phyloP scores from a whole-genome alignment of 2,797 vertebrate genomes.

The Vireo griseus region DNA sequence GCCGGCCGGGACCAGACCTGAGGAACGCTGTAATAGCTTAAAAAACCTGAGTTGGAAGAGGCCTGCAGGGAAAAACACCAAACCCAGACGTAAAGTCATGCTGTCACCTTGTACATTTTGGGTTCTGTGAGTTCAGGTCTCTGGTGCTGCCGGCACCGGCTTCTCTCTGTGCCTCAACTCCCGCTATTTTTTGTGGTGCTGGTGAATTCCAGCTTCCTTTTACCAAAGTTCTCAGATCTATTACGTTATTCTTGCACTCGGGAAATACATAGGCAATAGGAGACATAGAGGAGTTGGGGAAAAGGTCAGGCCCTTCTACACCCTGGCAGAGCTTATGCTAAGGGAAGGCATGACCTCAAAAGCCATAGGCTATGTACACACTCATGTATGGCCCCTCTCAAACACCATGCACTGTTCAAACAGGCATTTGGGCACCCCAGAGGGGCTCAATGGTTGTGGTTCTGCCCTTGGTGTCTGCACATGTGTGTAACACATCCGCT shows the following conservation, averaged over 20 bases:
- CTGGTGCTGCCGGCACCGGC: neutral
- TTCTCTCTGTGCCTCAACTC: neutral
- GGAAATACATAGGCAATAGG: rapidly evolving
- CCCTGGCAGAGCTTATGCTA: neutral
- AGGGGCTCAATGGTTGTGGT: neutral
- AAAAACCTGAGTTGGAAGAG: rapidly evolving
- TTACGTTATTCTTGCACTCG: rapidly evolving
- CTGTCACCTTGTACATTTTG: rapidly evolving
- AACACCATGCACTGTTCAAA: rapidly evolving
- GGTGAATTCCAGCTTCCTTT: neutral
- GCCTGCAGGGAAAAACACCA: rapidly evolving
- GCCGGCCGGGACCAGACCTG: neutral
- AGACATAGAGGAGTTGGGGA: rapidly evolving
- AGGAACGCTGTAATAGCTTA: rapidly evolving
- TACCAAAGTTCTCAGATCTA: rapidly evolving
- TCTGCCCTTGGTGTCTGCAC: neutral
- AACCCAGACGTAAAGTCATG: rapidly evolving
- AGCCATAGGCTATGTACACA: rapidly evolving
- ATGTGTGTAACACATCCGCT: rapidly evolving
- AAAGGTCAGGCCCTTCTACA: rapidly evolving
- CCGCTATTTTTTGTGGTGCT: rapidly evolving
- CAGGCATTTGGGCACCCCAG: neutral
- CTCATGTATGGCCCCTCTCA: rapidly evolving
- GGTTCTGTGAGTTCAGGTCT: neutral
- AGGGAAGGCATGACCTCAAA: neutral